A percentile compares a stretch with the other conserved stretches of the same genome.
Evolutionary conservation across 2,797 vertebrate species (phyloP).

Genomic region (Melanitta fusca): DNA sequence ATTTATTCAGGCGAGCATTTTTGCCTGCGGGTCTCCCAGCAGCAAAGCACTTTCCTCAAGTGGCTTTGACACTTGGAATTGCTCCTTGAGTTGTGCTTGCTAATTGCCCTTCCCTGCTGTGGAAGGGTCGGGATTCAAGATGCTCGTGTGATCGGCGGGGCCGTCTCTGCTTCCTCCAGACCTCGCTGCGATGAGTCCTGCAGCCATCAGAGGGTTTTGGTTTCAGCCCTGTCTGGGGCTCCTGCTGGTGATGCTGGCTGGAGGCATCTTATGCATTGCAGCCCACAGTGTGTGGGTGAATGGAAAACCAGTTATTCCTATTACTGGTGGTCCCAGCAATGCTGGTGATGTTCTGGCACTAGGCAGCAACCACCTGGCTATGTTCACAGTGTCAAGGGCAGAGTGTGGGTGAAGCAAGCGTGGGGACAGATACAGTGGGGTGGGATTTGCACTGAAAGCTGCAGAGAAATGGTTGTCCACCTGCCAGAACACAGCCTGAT

Average conservation of each 20-base stretch:
- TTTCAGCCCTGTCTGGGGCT: background rate
- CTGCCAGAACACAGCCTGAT: background rate
- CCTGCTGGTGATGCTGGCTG: fast-evolving
- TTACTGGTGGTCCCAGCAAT: background rate
- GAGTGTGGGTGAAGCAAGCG: background rate
- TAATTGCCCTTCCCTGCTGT: background rate
- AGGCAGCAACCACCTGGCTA: background rate
- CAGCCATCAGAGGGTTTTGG: background rate
- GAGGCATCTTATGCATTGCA: fast-evolving
- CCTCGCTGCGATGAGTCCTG: fast-evolving
- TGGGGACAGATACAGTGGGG: background rate
- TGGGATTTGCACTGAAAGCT: background rate
- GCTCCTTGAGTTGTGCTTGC: background rate
- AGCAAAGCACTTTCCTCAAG: slow-evolving; percentile 30
- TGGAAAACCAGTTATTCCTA: fast-evolving
- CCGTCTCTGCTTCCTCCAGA: background rate
- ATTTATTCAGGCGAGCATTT: background rate
- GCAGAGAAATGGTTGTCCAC: background rate
- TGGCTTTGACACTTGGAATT: slow-evolving; percentile 39
- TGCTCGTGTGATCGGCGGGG: fast-evolving
- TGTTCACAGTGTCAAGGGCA: too few species aligned
- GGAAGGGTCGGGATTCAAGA: background rate
- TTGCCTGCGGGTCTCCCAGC: slow-evolving; percentile 28
- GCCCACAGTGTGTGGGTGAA: background rate
- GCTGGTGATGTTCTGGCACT: background rate